These are phyloP conservation scores for Lamellibrachia satsuma DNA, from an alignment of 2,888 invertebrate species.

Conservation along the genomic window DNA sequence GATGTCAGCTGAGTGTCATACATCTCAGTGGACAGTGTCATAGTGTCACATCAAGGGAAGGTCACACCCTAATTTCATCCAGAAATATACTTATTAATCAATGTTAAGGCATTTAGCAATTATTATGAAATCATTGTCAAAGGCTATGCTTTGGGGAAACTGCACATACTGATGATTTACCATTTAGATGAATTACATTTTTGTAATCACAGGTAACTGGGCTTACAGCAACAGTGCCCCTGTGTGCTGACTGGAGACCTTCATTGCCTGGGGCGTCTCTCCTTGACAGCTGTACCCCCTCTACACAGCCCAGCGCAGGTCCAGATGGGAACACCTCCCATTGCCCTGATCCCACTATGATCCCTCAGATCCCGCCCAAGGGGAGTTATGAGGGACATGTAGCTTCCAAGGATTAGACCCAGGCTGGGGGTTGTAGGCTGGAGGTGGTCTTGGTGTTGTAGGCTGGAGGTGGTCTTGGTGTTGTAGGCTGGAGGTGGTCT, in stretches of 20 bases:
- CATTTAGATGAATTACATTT: neutral
- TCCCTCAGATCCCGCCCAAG: neutral
- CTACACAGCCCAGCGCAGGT: neutral
- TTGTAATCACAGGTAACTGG: neutral
- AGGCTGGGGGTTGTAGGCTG: neutral
- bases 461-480: too few species aligned
- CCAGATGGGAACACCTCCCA: neutral
- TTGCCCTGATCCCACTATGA: neutral
- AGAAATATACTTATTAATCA: conserved; percentile 4
- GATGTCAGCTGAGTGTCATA: neutral
- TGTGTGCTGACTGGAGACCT: neutral
- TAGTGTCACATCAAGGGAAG: neutral
- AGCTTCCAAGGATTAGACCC: neutral
- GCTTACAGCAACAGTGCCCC: neutral
- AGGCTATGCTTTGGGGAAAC: neutral
- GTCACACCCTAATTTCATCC: neutral
- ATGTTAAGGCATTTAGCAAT: neutral
- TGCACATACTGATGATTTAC: neutral
- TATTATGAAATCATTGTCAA: neutral
- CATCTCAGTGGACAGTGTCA: neutral
- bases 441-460: too few species aligned
- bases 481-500: too few species aligned
- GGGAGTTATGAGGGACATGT: neutral
- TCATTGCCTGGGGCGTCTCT: neutral
- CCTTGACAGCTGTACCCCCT: neutral